Base-by-base conservation (phyloP, 1,140 invertebrate species). In the Apis dorsata region DNA sequence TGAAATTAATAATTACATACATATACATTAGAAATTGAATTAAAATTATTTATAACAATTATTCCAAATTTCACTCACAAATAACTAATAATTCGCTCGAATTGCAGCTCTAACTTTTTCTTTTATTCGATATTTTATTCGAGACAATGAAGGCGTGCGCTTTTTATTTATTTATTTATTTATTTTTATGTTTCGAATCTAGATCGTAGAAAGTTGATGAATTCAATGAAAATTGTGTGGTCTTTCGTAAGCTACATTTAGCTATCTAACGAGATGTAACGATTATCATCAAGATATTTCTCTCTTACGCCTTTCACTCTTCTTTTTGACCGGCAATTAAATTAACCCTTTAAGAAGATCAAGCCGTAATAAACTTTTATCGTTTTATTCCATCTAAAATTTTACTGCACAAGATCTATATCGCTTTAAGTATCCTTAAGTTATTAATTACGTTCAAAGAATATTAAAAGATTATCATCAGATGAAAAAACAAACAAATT, bases 331-430 rank as follows among this genome's bases (percentile, higher is more conserved):
- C 21, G 34, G 24, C 78, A 63, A 80, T 80, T 55, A 73, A 73
- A 51, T 80, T 73, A 80, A 80, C 70, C 78, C 78, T 24, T 73
- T 73, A 63, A 63, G 57, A 73, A 44, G 68, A 79, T 72, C 49
- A 72, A 62, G n/a, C 44, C 63, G 63, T 49, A 17, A 53, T 62
- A 60, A 17, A 17, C 24, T 10, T 53, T 44, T 44, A 44, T 73
- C 71, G n/a, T 66, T 68, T 4, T 44, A 44, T 44, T 44, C 34
- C 34, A 44, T 7, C 34, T 44, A 7, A 7, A 44, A 44, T 7
- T 44, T 44, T 44, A 44, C 34, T 7, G 19, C 15, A 28, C 13
- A 15, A 57, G 15, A 8, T 21, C 24, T 57, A 24, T 24, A 24
- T 24, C 24, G 24, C 34, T 34, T 4, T 4, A 34, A 34, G 34